Conservation (phyloP, 2,888 invertebrate species). For the Crossocerus cetratus region DNA sequence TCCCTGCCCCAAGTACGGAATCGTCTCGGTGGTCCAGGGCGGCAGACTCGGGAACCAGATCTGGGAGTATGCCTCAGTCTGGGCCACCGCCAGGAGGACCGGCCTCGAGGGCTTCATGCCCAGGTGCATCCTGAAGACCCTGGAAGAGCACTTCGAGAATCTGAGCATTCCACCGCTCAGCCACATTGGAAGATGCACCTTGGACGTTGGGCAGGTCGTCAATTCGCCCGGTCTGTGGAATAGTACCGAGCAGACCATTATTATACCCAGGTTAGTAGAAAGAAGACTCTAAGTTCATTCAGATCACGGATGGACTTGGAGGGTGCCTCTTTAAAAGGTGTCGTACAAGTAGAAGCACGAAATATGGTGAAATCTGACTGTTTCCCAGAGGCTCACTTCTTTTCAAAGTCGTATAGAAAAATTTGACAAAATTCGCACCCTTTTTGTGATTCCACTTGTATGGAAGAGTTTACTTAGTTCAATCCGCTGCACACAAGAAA, state of each 20-base stretch:
- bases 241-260: conserved; percentile 80
- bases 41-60: conserved; percentile 75
- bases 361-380: too few species aligned
- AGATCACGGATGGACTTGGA: neutral
- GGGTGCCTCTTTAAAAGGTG: too few species aligned
- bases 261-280: conserved; percentile 76
- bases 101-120: conserved; percentile 74
- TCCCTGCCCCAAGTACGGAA: conserved; percentile 71
- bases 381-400: too few species aligned
- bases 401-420: too few species aligned
- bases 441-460: too few species aligned
- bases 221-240: conserved; percentile 79
- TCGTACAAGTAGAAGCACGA: too few species aligned
- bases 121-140: conserved; percentile 77
- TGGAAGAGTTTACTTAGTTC: neutral
- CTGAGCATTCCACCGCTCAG: conserved; percentile 79
- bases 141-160: conserved; percentile 79
- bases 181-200: conserved; percentile 79
- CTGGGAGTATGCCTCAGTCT: conserved; percentile 75
- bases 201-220: conserved; percentile 77
- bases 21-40: conserved; percentile 72
- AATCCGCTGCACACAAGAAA: neutral
- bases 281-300: neutral
- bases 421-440: too few species aligned
- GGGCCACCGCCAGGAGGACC: conserved; percentile 74